Evolutionary conservation across 1,140 invertebrate species (phyloP).

Genomic region (Rhopalosiphum maidis): DNA sequence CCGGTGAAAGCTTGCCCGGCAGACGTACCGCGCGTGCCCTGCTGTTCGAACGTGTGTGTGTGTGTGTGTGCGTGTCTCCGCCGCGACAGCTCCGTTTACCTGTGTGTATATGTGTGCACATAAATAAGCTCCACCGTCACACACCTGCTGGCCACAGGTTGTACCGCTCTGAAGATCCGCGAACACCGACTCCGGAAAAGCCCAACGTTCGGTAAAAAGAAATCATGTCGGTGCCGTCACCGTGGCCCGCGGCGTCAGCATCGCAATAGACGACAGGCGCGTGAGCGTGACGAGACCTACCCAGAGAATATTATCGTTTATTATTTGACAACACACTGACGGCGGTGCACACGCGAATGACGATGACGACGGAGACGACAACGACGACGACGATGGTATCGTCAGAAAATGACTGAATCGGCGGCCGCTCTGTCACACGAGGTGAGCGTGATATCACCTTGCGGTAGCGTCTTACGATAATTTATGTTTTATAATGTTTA

Average conservation of each 20-base stretch:
- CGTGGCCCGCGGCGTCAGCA: not conserved
- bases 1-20: constrained; percentile 44
- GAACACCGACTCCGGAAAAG: not conserved
- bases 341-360: not conserved
- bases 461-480: not conserved
- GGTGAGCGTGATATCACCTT: not conserved
- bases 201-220: not conserved
- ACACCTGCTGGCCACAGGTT: not conserved
- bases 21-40: constrained; percentile 50
- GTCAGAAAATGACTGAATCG: constrained; percentile 21
- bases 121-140: not conserved
- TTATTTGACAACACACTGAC: not conserved
- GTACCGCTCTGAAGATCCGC: not conserved
- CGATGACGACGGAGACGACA: not conserved
- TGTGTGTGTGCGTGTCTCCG: not conserved
- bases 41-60: not conserved
- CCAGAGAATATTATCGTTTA: no score
- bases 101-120: not conserved
- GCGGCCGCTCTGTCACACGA: not conserved
- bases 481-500: not conserved
- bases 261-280: not conserved
- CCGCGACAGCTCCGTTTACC: not conserved
- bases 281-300: not conserved
- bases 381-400: not conserved
- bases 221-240: not conserved